A percentile compares a stretch with the other conserved stretches of the same genome.
Evolutionary conservation across 2,113 vertebrate species (phyloP).

Genomic region (Equus quagga): DNA sequence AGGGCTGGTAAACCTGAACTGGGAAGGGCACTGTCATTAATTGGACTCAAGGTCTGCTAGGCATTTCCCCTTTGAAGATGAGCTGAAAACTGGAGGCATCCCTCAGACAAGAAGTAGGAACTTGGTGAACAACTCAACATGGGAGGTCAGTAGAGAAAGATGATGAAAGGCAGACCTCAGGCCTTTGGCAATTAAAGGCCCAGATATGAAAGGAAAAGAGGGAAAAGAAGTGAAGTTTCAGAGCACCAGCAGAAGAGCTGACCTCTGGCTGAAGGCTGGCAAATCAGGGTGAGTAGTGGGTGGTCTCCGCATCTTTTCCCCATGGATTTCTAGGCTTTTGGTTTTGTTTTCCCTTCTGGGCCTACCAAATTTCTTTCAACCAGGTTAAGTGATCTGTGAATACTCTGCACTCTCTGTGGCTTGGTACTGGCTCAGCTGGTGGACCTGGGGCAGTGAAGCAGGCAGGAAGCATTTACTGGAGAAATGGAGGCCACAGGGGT

Average conservation of each 20-base stretch:
- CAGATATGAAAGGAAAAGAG: neutral
- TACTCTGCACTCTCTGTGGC: neutral
- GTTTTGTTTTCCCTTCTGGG: constrained; percentile 48
- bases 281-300: neutral
- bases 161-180: neutral
- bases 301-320: neutral
- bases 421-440: neutral
- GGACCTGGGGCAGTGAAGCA: neutral
- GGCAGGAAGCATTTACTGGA: neutral
- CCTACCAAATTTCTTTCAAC: constrained; percentile 33
- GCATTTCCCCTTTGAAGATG: constrained; percentile 66
- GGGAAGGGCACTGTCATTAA: constrained; percentile 47
- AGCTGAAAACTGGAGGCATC: constrained; percentile 45
- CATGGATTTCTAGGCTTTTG: neutral
- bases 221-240: neutral
- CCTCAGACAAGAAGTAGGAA: constrained; percentile 23
- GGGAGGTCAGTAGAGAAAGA: neutral
- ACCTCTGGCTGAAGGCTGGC: neutral
- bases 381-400: constrained; percentile 4
- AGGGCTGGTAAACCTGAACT: constrained; percentile 40
- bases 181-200: neutral
- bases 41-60: neutral
- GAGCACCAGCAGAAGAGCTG: neutral
- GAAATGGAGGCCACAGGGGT: neutral
- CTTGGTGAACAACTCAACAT: neutral